These are phyloP conservation scores for Kryptolebias ocellatus DNA, from an alignment of 2,797 vertebrate genomes.

Conservation along the genomic window DNA sequence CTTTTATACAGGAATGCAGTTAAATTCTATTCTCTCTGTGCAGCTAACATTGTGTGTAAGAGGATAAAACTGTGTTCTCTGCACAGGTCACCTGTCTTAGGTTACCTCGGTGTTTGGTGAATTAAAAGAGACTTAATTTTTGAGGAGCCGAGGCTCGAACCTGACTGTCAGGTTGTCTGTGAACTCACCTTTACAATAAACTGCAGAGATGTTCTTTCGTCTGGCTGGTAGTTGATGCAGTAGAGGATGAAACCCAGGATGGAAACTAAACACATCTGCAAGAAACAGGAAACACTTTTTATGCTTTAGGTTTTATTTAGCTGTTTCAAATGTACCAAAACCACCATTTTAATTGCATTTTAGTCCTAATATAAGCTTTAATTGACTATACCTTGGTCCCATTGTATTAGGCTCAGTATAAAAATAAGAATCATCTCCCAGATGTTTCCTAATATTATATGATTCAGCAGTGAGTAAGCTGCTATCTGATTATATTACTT, in stretches of 20 bases:
- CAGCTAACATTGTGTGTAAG: conserved; percentile 1
- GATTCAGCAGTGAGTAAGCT: conserved; percentile 74
- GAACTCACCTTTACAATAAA: conserved; percentile 90
- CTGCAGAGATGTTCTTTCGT: conserved; percentile 89
- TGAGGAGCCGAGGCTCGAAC: neutral
- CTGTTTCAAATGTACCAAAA: neutral
- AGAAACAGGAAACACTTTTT: conserved; percentile 24
- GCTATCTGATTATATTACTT: conserved; percentile 77
- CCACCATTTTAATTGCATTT: conserved; percentile 4
- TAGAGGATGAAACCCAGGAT: conserved; percentile 91
- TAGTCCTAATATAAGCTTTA: neutral
- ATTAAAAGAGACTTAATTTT: neutral
- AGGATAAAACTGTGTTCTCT: conserved; percentile 18
- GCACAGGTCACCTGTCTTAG: conserved; percentile 1
- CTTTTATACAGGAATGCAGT: conserved; percentile 9
- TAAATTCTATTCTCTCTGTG: conserved; percentile 15
- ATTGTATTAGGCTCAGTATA: neutral
- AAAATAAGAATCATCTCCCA: conserved; percentile 14
- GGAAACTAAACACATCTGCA: conserved; percentile 90
- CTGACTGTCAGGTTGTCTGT: neutral
- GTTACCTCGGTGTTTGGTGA: neutral
- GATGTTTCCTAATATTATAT: conserved; percentile 69
- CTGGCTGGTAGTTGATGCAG: conserved; percentile 88
- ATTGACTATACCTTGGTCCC: neutral
- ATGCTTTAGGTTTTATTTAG: conserved; percentile 9